phyloP scores from a whole-genome alignment of 2,113 vertebrate species.

The Gallinago media region DNA sequence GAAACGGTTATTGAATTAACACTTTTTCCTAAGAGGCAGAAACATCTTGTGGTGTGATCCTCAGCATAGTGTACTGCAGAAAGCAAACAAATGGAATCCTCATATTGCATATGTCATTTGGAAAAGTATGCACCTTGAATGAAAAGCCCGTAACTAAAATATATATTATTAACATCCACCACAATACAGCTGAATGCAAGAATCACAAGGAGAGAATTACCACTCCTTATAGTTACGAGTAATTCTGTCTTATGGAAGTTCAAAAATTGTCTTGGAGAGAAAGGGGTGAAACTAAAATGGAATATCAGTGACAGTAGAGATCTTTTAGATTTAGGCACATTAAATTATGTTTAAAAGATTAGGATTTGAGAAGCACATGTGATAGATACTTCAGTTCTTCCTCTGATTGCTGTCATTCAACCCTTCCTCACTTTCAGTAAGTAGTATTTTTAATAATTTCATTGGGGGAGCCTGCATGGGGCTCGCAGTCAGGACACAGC shows the following conservation, averaged over 20 bases:
- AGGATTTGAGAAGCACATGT: background rate
- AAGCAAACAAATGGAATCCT: background rate
- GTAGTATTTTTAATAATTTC: background rate
- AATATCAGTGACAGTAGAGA: background rate
- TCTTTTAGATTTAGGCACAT: background rate
- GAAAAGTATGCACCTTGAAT: background rate
- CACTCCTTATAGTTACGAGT: background rate
- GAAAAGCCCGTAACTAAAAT: background rate
- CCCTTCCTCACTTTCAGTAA: background rate
- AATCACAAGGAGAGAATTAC: background rate
- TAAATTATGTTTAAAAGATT: background rate
- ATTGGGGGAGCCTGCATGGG: accelerated
- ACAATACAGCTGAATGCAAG: background rate
- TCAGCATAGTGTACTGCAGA: background rate
- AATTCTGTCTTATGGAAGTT: background rate
- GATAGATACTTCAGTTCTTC: background rate
- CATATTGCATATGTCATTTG: background rate
- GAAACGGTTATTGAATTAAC: background rate
- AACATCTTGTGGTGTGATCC: background rate
- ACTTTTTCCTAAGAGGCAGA: background rate
- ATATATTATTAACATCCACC: background rate
- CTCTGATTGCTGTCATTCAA: background rate
- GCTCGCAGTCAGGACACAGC: background rate
- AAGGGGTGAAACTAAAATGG: background rate
- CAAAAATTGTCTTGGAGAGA: background rate